These are phyloP conservation scores for Nothura maculosa DNA, from an alignment of 2,797 vertebrate species.

Conservation along the genomic window DNA sequence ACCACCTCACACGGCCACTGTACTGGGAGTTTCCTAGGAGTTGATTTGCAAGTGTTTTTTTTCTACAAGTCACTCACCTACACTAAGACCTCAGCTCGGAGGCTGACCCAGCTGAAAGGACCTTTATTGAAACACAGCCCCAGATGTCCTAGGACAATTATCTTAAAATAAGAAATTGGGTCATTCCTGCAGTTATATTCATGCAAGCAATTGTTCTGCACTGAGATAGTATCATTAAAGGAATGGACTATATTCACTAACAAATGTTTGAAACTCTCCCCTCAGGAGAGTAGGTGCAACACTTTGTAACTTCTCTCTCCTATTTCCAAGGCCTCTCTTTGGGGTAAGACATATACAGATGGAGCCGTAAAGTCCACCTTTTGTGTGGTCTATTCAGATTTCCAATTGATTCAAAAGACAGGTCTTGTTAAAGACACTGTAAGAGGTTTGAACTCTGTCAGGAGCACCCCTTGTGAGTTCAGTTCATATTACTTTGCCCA, in stretches of 20 bases:
- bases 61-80: background rate
- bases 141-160: background rate
- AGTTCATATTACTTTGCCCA: background rate
- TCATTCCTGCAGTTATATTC: constrained; percentile 28
- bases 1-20: background rate
- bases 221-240: background rate
- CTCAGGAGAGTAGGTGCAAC: background rate
- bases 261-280: constrained; percentile 16
- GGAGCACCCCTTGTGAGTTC: constrained; percentile 14
- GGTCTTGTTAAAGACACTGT: constrained; percentile 21
- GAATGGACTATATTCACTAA: background rate
- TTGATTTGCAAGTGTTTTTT: background rate
- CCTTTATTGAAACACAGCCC: background rate
- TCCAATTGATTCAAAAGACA: constrained; percentile 4
- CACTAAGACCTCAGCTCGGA: background rate
- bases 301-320: background rate
- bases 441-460: constrained; percentile 32
- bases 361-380: background rate
- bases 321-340: background rate
- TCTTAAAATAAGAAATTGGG: constrained; percentile 52
- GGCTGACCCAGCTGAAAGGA: constrained; percentile 5
- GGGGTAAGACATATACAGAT: background rate
- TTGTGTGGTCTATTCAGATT: constrained; percentile 5
- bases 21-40: background rate
- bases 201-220: background rate